phyloP scores from a whole-genome alignment of 92 coral and sea anemone species.

The Epizoanthus rinbou region DNA sequence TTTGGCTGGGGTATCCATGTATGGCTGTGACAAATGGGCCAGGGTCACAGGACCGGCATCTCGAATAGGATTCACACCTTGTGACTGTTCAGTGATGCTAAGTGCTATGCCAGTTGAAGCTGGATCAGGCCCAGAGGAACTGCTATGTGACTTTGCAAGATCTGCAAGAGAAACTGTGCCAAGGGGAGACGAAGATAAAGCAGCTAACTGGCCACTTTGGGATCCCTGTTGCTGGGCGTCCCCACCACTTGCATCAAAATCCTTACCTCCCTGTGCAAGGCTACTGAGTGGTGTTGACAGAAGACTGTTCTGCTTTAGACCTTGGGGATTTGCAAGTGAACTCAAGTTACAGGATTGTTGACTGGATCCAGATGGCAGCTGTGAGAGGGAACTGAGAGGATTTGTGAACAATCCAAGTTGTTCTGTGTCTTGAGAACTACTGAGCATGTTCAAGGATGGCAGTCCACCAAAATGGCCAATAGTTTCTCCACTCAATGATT shows the following conservation, averaged over 20 bases:
- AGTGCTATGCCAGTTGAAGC: too few species aligned
- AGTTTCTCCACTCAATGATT: not conserved
- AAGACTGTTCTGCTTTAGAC: not conserved
- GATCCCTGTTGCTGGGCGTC: not conserved
- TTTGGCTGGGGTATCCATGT: too few species aligned
- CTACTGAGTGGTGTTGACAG: slow-evolving; percentile 33
- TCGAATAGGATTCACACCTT: too few species aligned
- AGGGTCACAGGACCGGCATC: too few species aligned
- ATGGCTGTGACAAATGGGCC: too few species aligned
- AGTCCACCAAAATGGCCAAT: not conserved
- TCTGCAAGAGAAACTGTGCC: slow-evolving; percentile 39
- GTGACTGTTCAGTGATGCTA: too few species aligned
- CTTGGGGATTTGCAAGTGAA: not conserved
- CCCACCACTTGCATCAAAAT: not conserved
- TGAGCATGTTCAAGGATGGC: slow-evolving; percentile 3
- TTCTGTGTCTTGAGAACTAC: not conserved
- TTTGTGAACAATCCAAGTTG: not conserved
- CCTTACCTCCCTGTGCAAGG: not conserved
- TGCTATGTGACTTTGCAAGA: slow-evolving; percentile 14
- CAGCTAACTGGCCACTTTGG: not conserved
- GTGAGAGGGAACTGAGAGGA: not conserved
- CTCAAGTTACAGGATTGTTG: not conserved
- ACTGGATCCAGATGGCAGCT: not conserved
- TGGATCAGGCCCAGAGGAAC: not conserved
- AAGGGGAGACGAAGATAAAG: slow-evolving; percentile 4